Percentiles rank a stretch among this genome's conserved stretches.
Conservation (phyloP, 2,888 invertebrate genomes). For the Luperina testacea region DNA sequence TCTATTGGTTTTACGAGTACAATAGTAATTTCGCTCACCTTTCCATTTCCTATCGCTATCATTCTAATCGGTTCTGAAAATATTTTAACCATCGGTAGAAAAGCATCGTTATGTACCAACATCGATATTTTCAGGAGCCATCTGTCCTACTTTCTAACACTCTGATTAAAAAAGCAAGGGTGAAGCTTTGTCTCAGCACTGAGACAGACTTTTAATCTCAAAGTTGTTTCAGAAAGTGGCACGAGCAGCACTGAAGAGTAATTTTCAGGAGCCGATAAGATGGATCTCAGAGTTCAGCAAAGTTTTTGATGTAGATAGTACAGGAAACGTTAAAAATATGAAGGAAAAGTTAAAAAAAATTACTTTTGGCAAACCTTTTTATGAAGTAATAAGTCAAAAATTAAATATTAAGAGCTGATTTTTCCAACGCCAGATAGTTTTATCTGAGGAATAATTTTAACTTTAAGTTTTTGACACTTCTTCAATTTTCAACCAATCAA, state of each 20-base stretch:
- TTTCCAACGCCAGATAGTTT: too few species aligned
- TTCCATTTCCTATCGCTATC: neutral
- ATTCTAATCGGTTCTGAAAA: neutral
- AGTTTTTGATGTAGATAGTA: constrained; percentile 34
- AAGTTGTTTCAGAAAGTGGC: constrained; percentile 53
- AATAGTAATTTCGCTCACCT: neutral
- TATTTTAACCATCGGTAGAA: neutral
- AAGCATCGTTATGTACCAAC: neutral
- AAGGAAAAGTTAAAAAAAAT: constrained; percentile 7
- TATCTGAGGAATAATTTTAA: too few species aligned
- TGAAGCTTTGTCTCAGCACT: constrained; percentile 55
- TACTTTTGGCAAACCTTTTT: neutral
- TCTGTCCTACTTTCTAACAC: constrained; percentile 33
- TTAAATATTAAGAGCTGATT: neutral
- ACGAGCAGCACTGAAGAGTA: constrained; percentile 44
- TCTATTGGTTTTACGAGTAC: neutral
- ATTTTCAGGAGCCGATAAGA: constrained; percentile 47
- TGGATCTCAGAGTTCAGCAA: constrained; percentile 12
- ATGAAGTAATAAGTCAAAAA: neutral
- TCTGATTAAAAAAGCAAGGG: constrained; percentile 68
- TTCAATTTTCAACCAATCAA: too few species aligned
- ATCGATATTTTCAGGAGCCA: constrained; percentile 35
- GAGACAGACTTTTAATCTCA: constrained; percentile 65
- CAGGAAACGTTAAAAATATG: constrained; percentile 22
- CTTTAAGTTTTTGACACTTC: too few species aligned